These are phyloP conservation scores for Pseudachorutes palmiensis DNA, from an alignment of 1,140 invertebrate genomes.

Conservation along the genomic window DNA sequence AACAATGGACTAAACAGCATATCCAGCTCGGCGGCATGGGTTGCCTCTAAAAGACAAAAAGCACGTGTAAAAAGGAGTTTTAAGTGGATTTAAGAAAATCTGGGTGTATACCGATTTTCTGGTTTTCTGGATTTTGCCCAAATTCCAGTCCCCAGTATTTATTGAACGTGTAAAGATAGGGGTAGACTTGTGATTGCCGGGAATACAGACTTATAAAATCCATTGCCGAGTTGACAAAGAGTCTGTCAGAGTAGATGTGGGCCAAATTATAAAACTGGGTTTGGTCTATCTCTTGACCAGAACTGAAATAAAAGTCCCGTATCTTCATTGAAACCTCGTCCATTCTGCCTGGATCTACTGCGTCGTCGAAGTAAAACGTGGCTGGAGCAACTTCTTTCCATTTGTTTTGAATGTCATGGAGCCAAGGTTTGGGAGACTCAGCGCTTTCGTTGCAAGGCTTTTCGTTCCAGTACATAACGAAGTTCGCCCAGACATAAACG, in stretches of 20 bases:
- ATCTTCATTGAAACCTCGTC: slow-evolving; percentile 4
- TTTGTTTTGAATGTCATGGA: slow-evolving; percentile 12
- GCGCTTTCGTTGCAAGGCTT: neutral
- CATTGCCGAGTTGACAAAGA: slow-evolving; percentile 1
- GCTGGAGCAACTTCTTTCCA: slow-evolving; percentile 5
- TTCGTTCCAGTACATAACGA: too few species aligned
- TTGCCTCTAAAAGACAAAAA: too few species aligned
- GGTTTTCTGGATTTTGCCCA: too few species aligned
- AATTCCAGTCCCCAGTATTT: too few species aligned
- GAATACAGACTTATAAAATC: too few species aligned
- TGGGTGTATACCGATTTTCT: too few species aligned
- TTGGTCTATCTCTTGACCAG: neutral
- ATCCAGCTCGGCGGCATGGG: neutral
- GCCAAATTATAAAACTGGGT: slow-evolving; percentile 1
- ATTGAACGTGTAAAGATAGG: too few species aligned
- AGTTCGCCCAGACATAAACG: too few species aligned
- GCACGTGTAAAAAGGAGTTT: too few species aligned
- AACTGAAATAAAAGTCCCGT: slow-evolving; percentile 16
- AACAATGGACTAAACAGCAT: neutral
- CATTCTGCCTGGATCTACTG: neutral
- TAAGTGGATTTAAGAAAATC: too few species aligned
- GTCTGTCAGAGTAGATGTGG: slow-evolving; percentile 13
- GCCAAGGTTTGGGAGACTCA: neutral
- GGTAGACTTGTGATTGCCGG: too few species aligned
- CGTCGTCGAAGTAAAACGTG: neutral